Conservation (phyloP, 2,797 vertebrate genomes). For the Pangasius djambal region DNA sequence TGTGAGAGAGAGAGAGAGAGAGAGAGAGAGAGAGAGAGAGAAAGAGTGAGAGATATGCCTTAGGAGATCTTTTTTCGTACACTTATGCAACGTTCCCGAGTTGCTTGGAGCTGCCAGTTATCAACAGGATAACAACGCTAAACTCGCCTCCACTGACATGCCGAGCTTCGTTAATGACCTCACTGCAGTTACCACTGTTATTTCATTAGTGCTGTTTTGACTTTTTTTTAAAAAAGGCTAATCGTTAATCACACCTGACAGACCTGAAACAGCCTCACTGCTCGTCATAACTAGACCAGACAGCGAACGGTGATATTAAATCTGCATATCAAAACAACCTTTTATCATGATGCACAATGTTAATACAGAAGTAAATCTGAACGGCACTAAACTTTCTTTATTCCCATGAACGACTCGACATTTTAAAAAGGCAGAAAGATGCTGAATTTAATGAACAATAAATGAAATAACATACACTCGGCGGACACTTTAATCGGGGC, state of each 20-base stretch:
- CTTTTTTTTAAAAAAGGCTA: conserved; percentile 21
- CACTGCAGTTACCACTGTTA: neutral
- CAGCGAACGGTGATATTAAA: neutral
- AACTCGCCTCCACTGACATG: neutral
- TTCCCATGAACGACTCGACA: neutral
- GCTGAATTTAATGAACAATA: neutral
- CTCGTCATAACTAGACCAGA: neutral
- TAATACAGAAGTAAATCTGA: neutral
- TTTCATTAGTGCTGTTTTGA: conserved; percentile 33
- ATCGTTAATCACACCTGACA: conserved; percentile 21
- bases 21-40: neutral
- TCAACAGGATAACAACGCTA: neutral
- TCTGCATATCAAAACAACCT: neutral
- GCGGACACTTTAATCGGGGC: neutral
- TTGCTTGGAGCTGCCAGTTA: neutral
- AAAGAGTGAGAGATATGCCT: neutral
- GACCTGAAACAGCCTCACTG: conserved; percentile 1
- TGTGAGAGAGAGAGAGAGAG: neutral
- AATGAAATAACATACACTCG: neutral
- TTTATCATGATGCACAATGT: neutral
- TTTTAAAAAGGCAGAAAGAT: neutral
- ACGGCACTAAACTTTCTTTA: neutral
- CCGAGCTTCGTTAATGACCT: neutral
- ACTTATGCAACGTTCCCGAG: neutral
- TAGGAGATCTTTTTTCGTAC: neutral